A percentile compares a stretch with the other conserved stretches of the same genome.
phyloP scores from a whole-genome alignment of 2,797 vertebrate species.

The Pangasius sanitwongsei region DNA sequence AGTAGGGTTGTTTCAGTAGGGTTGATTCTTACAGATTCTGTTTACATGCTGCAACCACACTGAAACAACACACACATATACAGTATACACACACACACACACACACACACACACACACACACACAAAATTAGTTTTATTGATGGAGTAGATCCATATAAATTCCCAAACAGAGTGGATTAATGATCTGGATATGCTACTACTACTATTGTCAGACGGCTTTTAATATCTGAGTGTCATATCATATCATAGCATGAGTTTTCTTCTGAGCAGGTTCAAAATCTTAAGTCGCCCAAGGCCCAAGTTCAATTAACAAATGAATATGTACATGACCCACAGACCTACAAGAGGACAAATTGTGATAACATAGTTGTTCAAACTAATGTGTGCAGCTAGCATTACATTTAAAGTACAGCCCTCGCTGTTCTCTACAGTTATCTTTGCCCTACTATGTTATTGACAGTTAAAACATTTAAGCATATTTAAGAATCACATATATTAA shows the following conservation, averaged over 20 bases:
- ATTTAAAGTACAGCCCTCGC: neutral
- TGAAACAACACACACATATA: too few relatives aligned
- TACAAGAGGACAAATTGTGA: neutral
- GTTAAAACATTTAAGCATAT: neutral
- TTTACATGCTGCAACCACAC: neutral
- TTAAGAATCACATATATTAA: too few relatives aligned
- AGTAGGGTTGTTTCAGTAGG: neutral
- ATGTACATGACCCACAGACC: neutral
- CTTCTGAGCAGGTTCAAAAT: neutral
- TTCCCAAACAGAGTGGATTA: neutral
- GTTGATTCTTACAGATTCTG: neutral
- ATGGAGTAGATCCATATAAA: neutral
- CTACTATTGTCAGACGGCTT: neutral
- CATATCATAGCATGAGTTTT: neutral
- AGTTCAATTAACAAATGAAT: neutral
- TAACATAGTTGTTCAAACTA: neutral
- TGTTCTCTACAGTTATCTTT: neutral
- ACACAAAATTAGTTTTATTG: neutral
- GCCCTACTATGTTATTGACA: neutral
- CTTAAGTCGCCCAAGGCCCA: neutral
- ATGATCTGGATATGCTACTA: neutral
- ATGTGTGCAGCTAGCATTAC: neutral
- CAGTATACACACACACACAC: too few relatives aligned
- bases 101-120: neutral
- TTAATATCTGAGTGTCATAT: neutral